Evolutionary conservation across 2,113 vertebrate genomes (phyloP).

Genomic region (Lampris incognitus): DNA sequence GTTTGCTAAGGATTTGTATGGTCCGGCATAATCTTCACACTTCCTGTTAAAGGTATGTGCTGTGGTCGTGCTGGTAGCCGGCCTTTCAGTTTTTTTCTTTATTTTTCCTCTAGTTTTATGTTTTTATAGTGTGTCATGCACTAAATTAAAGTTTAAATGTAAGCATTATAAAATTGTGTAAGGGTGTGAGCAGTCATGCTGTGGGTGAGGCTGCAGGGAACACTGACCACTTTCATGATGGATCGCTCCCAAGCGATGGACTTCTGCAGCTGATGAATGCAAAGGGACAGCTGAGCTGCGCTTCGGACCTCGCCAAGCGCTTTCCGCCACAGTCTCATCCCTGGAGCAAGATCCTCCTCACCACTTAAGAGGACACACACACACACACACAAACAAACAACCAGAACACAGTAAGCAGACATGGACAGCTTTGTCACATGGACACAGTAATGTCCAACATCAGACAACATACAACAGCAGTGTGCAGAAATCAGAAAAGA

Average conservation of each 20-base stretch:
- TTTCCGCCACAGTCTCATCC: conserved; percentile 89
- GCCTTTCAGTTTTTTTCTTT: background rate
- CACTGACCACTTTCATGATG: conserved; percentile 95
- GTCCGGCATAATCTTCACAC: too few species aligned
- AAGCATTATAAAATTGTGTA: background rate
- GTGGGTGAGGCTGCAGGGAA: conserved; percentile 15
- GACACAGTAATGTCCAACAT: background rate
- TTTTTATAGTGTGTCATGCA: background rate
- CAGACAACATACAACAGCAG: conserved; percentile 14
- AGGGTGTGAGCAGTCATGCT: background rate
- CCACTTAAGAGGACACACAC: conserved; percentile 80
- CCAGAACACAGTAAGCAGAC: background rate
- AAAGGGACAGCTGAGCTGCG: conserved; percentile 90
- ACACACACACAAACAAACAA: background rate
- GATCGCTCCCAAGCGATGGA: conserved; percentile 94
- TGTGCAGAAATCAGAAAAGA: conserved; percentile 27
- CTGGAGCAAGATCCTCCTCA: conserved; percentile 91
- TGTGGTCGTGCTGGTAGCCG: background rate
- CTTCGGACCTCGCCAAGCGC: conserved; percentile 87
- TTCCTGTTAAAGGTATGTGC: background rate
- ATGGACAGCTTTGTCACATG: background rate
- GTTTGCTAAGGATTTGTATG: background rate
- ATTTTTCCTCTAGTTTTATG: background rate
- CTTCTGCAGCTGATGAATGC: conserved; percentile 91
- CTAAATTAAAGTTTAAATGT: background rate